Conservation (phyloP, 2,797 vertebrate species). For the Antrozous pallidus region DNA sequence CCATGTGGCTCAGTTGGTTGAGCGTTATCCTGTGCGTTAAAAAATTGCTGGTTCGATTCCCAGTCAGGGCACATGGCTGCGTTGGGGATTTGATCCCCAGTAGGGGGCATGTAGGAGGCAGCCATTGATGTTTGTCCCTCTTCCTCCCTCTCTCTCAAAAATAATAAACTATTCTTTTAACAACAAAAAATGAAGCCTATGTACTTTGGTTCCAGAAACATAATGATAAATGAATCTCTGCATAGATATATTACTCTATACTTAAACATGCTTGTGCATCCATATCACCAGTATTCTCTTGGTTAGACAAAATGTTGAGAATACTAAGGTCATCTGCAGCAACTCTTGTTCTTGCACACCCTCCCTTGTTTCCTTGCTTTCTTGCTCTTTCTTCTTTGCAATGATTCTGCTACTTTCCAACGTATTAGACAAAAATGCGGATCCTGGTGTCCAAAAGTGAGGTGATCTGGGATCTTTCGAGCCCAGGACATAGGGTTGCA, state of each 20-base stretch:
- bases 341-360: background rate
- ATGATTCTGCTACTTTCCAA: slow-evolving; percentile 3
- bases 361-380: background rate
- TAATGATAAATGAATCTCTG: background rate
- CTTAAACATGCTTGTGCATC: background rate
- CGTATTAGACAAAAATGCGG: background rate
- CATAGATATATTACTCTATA: background rate
- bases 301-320: background rate
- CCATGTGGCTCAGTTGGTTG: too few relatives aligned
- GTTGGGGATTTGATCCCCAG: too few relatives aligned
- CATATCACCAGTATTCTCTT: background rate
- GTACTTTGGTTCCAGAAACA: background rate
- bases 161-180: background rate
- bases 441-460: background rate
- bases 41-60: too few relatives aligned
- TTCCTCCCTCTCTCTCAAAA: background rate
- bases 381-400: background rate
- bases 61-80: too few relatives aligned
- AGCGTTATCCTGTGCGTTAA: too few relatives aligned
- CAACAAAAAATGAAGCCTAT: background rate
- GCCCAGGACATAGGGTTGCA: background rate
- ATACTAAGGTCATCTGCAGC: background rate
- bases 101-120: too few relatives aligned
- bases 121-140: too few relatives aligned
- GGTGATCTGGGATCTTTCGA: background rate